phyloP scores from a whole-genome alignment of 2,888 invertebrate genomes.

The Orthosia gracilis region DNA sequence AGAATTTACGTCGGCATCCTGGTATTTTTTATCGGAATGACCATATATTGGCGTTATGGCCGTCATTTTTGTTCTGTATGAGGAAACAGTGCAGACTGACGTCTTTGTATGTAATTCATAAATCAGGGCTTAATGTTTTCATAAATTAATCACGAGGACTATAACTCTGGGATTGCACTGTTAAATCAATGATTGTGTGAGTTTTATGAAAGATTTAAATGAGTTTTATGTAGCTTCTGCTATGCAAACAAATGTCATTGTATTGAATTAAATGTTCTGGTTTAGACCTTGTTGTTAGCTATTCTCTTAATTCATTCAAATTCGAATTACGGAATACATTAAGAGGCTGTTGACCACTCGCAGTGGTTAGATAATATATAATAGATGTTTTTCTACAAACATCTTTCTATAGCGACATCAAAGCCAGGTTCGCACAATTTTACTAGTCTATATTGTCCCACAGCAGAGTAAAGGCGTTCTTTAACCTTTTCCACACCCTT shows the following conservation, averaged over 20 bases:
- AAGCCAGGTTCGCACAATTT: too few species aligned
- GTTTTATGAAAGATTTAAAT: too few species aligned
- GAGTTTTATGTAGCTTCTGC: background rate
- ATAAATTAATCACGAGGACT: background rate
- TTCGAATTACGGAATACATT: background rate
- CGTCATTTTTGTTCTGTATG: background rate
- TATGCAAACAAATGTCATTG: background rate
- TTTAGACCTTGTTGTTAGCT: background rate
- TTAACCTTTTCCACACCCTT: too few species aligned
- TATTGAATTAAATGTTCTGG: background rate
- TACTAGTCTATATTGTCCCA: too few species aligned
- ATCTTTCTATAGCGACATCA: too few species aligned
- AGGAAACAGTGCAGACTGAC: background rate
- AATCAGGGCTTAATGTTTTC: constrained; percentile 7
- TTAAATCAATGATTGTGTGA: background rate
- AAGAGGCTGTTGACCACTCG: background rate
- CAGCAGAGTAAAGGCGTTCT: too few species aligned
- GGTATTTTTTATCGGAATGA: background rate
- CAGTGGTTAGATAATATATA: background rate
- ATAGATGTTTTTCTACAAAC: background rate
- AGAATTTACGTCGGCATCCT: background rate
- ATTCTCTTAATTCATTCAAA: background rate
- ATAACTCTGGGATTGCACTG: background rate
- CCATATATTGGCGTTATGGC: constrained; percentile 12
- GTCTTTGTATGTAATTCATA: constrained; percentile 9